Evolutionary conservation across 2,113 vertebrate species (phyloP).

Genomic region (Hyaena hyaena): DNA sequence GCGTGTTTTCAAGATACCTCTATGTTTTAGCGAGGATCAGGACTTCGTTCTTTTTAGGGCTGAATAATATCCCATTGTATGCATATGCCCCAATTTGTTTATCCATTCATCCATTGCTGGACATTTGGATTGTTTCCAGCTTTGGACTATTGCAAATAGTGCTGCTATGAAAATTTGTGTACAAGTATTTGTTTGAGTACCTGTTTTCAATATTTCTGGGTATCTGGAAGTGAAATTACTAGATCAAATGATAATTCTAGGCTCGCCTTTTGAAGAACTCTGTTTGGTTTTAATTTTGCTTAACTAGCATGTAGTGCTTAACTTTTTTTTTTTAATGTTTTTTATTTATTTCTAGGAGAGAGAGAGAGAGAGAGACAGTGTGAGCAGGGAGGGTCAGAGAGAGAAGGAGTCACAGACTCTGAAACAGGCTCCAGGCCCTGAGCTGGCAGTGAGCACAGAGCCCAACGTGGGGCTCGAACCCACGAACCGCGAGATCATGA

Average conservation of each 20-base stretch:
- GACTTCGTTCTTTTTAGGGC: background rate
- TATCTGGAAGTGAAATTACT: constrained; percentile 5
- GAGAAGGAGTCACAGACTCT: no score
- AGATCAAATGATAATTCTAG: background rate
- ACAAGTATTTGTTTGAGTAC: background rate
- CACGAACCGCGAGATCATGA: no score
- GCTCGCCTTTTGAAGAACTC: constrained; percentile 28
- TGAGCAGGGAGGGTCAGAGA: no score
- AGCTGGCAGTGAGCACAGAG: no score
- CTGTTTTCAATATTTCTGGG: background rate
- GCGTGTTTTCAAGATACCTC: background rate
- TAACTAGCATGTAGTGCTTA: background rate
- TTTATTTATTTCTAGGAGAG: no score
- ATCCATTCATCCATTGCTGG: background rate
- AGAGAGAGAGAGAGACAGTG: no score
- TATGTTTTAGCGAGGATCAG: background rate
- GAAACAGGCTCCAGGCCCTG: no score
- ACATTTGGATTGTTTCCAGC: background rate
- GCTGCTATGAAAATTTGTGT: background rate
- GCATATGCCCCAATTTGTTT: background rate
- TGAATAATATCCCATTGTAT: background rate
- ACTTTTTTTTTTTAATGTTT: background rate
- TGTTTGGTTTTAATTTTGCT: constrained; percentile 44
- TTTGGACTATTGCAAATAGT: background rate
- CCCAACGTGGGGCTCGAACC: no score